Evolutionary conservation across 2,797 vertebrate genomes (phyloP).

Genomic region (Masticophis lateralis): DNA sequence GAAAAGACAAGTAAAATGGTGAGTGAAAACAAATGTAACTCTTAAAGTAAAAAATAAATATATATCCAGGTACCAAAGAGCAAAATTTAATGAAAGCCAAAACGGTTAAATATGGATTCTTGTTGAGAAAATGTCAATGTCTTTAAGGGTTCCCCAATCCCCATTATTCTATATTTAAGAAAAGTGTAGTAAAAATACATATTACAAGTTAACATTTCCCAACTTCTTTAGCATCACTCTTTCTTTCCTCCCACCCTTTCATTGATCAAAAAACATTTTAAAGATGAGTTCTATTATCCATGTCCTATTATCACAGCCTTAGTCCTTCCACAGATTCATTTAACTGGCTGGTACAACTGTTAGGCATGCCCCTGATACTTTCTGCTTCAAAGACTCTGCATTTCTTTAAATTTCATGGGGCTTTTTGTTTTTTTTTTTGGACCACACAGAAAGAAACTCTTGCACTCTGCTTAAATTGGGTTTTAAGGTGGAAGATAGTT

Average conservation of each 20-base stretch:
- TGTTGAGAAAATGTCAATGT: constrained; percentile 79
- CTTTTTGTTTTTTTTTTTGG: constrained; percentile 41
- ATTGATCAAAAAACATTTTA: constrained; percentile 61
- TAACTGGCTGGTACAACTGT: constrained; percentile 38
- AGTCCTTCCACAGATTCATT: constrained; percentile 43
- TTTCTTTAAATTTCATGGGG: constrained; percentile 37
- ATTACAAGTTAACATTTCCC: constrained; percentile 79
- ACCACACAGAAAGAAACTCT: constrained; percentile 29
- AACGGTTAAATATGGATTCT: constrained; percentile 79
- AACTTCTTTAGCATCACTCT: constrained; percentile 56
- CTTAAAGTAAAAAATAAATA: constrained; percentile 74
- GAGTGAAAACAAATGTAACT: constrained; percentile 73
- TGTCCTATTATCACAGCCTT: constrained; percentile 37
- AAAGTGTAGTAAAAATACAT: constrained; percentile 86
- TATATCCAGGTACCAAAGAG: constrained; percentile 77
- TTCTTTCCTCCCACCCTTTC: constrained; percentile 43
- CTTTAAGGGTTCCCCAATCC: constrained; percentile 67
- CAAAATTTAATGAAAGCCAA: constrained; percentile 82
- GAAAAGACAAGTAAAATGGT: constrained; percentile 63
- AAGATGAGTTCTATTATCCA: constrained; percentile 43
- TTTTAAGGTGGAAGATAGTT: constrained; percentile 11
- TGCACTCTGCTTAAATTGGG: constrained; percentile 19
- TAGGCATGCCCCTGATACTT: constrained; percentile 27
- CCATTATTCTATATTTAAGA: constrained; percentile 81
- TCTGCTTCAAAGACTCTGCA: constrained; percentile 44